phyloP scores from a whole-genome alignment of 2,888 invertebrate genomes.

The Nomada flava region DNA sequence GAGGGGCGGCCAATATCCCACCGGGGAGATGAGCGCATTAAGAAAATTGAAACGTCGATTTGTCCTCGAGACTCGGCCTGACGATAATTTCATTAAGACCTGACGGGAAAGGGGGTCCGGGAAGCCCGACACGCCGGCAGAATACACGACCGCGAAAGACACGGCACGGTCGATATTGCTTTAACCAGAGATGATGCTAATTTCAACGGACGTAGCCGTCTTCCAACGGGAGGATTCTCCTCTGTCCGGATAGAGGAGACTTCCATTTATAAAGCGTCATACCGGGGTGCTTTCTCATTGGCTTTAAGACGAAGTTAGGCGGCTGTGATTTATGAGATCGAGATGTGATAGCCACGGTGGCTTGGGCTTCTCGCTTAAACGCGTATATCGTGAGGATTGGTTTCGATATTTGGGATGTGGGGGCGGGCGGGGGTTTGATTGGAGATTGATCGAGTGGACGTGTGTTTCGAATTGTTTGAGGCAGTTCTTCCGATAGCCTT shows the following conservation, averaged over 20 bases:
- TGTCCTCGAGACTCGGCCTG: conserved; percentile 78
- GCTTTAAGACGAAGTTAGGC: conserved; percentile 23
- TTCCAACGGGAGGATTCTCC: conserved; percentile 15
- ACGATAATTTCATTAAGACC: conserved; percentile 81
- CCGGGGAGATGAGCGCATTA: conserved; percentile 79
- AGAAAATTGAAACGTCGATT: conserved; percentile 84
- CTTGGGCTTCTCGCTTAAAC: conserved; percentile 10
- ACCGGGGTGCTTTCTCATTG: conserved; percentile 28
- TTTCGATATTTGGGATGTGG: background rate
- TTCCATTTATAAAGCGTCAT: conserved; percentile 54
- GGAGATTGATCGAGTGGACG: background rate
- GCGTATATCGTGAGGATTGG: conserved; percentile 23
- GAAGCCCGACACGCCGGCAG: conserved; percentile 39
- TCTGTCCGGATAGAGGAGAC: conserved; percentile 38
- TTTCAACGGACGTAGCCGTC: conserved; percentile 61
- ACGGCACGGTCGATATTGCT: conserved; percentile 67
- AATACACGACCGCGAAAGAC: conserved; percentile 45
- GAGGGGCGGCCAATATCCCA: conserved; percentile 65
- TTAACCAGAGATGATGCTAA: conserved; percentile 69
- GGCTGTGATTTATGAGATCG: conserved; percentile 50
- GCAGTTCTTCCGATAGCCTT: too few relatives aligned
- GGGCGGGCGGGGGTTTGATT: too few relatives aligned
- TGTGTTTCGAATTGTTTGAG: background rate
- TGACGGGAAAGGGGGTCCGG: background rate
- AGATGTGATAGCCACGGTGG: conserved; percentile 39